Base-by-base conservation (phyloP, 2,797 vertebrate genomes). In the Aulostomus chinensis region DNA sequence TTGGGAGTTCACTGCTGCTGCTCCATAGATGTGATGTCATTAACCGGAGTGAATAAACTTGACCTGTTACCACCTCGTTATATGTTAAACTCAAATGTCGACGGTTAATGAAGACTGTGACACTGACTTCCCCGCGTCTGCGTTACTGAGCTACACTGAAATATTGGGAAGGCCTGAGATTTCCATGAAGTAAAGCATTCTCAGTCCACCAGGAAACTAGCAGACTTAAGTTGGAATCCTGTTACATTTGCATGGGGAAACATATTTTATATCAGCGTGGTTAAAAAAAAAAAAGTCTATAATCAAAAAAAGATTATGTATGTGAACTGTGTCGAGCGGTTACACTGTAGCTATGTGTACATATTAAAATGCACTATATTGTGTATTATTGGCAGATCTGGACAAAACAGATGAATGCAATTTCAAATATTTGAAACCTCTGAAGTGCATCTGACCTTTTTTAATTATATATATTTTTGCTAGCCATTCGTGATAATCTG, bases 381-480 rank as follows among this genome's bases (percentile, higher is more conserved):
- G 7, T 78, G 47, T 63, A 61, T 58, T 64, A 68, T 56, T 79
- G 46, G 29, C 45, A 57, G 13, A 66, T 61, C 46, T 37, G 51
- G 58, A 69, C 28, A 69, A 66, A 64, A 59, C 25, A 46, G 42
- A 56, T 56, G 20, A 53, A 68, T 16, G 43, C 2, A 29, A 42
- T 58, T 64, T 58, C 0, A 69, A 64, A 77, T 72, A 58, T 74
- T 38, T 54, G 21, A 59, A 39, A 7, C 52, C 3, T 64, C 50
- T 37, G 7, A 75, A 52, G 59, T 80, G 60, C 26, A 14, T 38
- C 76, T 59, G 4, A 60, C 71, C 72, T 31, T 22, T 49, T 37
- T 34, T 25, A n/a, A 18, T 46, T 37, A 29, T 22, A 22, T 46
- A 1, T 25, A n/a, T 16, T 49, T 37, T 31, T 21, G 7, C 12